Percentiles rank a stretch among this genome's conserved stretches.
Conservation (phyloP, 64 coral and sea anemone species). For the Cladopsammia gracilis region DNA sequence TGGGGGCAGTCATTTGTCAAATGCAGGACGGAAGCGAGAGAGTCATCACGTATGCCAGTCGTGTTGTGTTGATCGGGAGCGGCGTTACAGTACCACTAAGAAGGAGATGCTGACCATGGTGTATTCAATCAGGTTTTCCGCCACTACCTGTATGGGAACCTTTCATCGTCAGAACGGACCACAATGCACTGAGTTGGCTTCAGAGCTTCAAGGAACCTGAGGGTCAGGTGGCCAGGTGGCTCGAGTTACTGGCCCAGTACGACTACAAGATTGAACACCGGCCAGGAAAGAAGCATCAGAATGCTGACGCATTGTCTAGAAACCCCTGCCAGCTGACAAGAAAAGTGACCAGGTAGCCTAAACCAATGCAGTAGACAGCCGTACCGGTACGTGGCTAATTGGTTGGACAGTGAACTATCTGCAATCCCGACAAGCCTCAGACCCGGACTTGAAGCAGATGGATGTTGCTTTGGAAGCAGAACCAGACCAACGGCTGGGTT, state of each 20-base stretch:
- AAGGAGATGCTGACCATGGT: constrained; percentile 14
- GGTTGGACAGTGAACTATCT: too few species aligned
- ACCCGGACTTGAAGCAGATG: background rate
- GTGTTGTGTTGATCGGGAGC: background rate
- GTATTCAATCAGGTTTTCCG: constrained; percentile 43
- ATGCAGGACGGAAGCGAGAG: too few species aligned
- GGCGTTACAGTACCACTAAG: constrained; percentile 7
- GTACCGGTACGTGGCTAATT: background rate
- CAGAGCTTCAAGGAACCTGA: constrained; percentile 54
- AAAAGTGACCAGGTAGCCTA: background rate
- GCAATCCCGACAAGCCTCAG: background rate
- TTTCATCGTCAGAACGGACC: constrained; percentile 27
- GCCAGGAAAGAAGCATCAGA: constrained; percentile 39
- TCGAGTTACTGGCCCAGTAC: constrained; percentile 23
- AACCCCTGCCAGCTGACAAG: background rate
- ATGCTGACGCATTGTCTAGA: constrained; percentile 28
- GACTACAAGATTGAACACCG: constrained; percentile 31
- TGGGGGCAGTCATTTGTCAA: background rate
- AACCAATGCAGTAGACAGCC: constrained; percentile 1
- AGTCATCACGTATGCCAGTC: constrained; percentile 34
- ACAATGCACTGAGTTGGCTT: constrained; percentile 49
- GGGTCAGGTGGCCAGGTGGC: constrained; percentile 15
- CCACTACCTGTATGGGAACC: constrained; percentile 41
- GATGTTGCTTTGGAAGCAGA: background rate
- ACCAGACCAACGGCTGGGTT: background rate